Percentiles rank a stretch among this genome's conserved stretches.
Conservation (phyloP, 2,113 vertebrate genomes). For the Charina bottae region DNA sequence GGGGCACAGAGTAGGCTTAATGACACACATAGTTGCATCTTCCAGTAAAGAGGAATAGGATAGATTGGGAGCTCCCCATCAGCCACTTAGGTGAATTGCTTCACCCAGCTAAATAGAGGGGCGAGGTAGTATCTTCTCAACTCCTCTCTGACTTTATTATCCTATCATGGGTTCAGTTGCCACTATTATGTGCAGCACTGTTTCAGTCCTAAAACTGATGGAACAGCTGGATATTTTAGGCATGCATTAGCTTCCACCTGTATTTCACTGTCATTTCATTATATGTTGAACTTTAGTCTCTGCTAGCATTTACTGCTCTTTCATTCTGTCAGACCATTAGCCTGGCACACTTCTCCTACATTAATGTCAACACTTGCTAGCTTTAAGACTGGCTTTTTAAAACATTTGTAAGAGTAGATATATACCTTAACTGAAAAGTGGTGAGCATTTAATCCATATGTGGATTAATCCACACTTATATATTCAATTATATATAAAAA, state of each 20-base stretch:
- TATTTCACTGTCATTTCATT: background rate
- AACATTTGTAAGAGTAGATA: background rate
- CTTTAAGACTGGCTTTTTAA: background rate
- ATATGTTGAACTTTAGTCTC: background rate
- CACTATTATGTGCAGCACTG: fast-evolving
- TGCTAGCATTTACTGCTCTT: background rate
- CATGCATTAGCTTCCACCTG: background rate
- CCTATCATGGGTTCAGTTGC: background rate
- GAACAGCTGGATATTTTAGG: fast-evolving
- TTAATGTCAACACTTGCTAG: background rate
- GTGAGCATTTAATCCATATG: background rate
- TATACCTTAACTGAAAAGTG: background rate
- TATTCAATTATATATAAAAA: background rate
- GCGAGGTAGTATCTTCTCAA: background rate
- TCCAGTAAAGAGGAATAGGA: background rate
- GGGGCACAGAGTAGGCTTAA: background rate
- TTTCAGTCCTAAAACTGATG: background rate
- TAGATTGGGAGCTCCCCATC: background rate
- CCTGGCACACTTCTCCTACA: background rate
- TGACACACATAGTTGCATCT: background rate
- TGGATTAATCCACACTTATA: background rate
- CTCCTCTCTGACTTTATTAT: background rate
- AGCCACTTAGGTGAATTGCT: background rate
- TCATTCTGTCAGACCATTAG: background rate
- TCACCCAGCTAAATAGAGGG: background rate